These are phyloP conservation scores for Pangasianodon hypophthalmus DNA, from an alignment of 2,113 vertebrate species.

Conservation along the genomic window DNA sequence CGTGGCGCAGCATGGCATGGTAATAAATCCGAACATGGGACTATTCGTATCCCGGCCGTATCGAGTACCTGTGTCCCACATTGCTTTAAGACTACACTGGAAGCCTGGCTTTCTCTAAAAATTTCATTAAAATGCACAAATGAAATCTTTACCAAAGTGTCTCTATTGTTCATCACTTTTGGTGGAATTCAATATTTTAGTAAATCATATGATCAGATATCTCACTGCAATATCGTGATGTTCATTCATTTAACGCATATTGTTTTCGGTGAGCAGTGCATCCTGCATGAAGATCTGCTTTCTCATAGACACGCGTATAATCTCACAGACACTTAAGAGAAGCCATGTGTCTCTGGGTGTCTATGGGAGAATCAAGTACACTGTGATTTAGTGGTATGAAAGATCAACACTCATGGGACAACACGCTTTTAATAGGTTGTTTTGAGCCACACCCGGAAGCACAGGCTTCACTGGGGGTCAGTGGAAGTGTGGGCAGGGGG, in stretches of 20 bases:
- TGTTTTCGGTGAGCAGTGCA: not conserved
- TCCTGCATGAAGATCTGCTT: not conserved
- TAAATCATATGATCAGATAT: not conserved
- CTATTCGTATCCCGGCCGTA: not conserved
- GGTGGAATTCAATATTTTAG: not conserved
- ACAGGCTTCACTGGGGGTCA: not conserved
- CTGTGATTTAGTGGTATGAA: not conserved
- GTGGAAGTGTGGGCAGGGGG: not conserved
- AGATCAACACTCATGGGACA: not conserved
- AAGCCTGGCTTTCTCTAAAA: not conserved
- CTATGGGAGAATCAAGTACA: not conserved
- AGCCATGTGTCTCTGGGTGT: not conserved
- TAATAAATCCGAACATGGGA: not conserved
- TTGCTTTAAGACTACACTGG: not conserved
- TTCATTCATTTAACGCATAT: not conserved
- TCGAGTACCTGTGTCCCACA: not conserved
- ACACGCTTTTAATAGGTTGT: not conserved
- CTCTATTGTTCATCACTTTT: not conserved
- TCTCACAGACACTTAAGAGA: not conserved
- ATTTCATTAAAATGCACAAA: not conserved
- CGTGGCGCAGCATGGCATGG: not conserved
- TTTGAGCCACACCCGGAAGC: not conserved
- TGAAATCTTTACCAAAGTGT: not conserved
- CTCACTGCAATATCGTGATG: not conserved
- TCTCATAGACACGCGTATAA: not conserved